Evolutionary conservation across 2,888 invertebrate species (phyloP).

Genomic region (Sericinus montela): DNA sequence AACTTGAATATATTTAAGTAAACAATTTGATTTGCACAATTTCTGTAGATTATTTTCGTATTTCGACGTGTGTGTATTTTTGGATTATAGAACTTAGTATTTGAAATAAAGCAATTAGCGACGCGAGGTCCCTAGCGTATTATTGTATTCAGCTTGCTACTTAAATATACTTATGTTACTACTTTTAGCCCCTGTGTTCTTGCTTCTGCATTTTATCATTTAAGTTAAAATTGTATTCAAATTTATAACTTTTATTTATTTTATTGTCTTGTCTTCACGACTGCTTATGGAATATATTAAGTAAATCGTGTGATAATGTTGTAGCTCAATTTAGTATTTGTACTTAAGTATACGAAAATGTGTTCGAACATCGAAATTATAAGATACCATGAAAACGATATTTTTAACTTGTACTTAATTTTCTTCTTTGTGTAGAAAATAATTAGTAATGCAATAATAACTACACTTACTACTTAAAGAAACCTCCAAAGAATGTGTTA

Average conservation of each 20-base stretch:
- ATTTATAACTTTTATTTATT: slow-evolving; percentile 34
- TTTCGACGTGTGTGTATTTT: slow-evolving; percentile 20
- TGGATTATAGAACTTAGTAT: slow-evolving; percentile 22
- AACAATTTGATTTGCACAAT: slow-evolving; percentile 13
- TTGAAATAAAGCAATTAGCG: slow-evolving; percentile 59
- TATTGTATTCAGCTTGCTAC: slow-evolving; percentile 42
- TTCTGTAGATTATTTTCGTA: slow-evolving; percentile 14
- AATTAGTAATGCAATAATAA: neutral
- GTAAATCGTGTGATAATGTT: slow-evolving; percentile 55
- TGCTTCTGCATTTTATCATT: slow-evolving; percentile 52
- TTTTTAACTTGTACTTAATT: slow-evolving; percentile 23
- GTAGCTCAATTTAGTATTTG: slow-evolving; percentile 66
- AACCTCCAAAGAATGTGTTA: slow-evolving; percentile 13
- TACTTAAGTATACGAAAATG: slow-evolving; percentile 56
- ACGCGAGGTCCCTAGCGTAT: slow-evolving; percentile 40
- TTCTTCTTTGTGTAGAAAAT: neutral
- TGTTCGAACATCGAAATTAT: slow-evolving; percentile 54
- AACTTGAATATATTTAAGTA: slow-evolving; percentile 5
- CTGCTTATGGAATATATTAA: slow-evolving; percentile 52
- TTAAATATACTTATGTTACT: slow-evolving; percentile 32
- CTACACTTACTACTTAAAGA: neutral
- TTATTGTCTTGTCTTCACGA: slow-evolving; percentile 44
- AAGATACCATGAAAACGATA: slow-evolving; percentile 2
- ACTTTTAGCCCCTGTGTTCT: slow-evolving; percentile 43
- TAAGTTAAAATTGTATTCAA: slow-evolving; percentile 31